Conservation (phyloP, 2,797 vertebrate species). For the Heterohyrax brucei region DNA sequence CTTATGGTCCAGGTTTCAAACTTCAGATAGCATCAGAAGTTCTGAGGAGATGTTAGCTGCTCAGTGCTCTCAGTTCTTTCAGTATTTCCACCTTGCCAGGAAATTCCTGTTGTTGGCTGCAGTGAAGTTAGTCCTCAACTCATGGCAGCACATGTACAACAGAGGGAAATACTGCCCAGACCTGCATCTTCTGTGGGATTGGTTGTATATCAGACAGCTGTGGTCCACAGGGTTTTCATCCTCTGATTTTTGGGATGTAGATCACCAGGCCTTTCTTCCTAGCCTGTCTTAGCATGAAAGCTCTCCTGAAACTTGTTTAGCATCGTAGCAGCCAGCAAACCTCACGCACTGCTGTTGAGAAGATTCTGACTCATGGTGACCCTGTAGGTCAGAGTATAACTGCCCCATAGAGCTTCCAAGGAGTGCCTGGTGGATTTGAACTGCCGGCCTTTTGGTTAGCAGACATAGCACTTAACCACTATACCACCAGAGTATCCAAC, state of each 20-base stretch:
- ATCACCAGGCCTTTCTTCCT: background rate
- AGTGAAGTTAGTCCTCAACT: background rate
- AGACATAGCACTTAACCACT: too few relatives aligned
- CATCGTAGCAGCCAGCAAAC: background rate
- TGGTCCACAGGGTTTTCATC: background rate
- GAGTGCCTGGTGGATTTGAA: too few relatives aligned
- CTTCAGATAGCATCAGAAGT: constrained; percentile 13
- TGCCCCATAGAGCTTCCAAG: too few relatives aligned
- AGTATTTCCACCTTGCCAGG: background rate
- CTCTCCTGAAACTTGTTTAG: background rate
- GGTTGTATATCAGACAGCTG: background rate
- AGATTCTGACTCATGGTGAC: too few relatives aligned
- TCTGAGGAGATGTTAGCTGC: background rate
- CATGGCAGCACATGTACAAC: background rate
- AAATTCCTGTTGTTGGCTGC: background rate
- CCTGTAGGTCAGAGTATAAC: too few relatives aligned
- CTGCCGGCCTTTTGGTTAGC: too few relatives aligned
- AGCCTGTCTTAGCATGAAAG: background rate
- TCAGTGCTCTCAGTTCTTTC: background rate
- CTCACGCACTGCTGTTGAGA: background rate
- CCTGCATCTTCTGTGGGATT: background rate
- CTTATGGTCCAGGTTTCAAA: constrained; percentile 27
- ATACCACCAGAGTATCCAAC: background rate
- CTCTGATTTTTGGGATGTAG: background rate
- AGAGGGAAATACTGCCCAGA: background rate